Evolutionary conservation across 1,140 invertebrate species (phyloP), one percentile per base, ranked within the genome.

Genomic region (Camponotus pennsylvanicus): DNA sequence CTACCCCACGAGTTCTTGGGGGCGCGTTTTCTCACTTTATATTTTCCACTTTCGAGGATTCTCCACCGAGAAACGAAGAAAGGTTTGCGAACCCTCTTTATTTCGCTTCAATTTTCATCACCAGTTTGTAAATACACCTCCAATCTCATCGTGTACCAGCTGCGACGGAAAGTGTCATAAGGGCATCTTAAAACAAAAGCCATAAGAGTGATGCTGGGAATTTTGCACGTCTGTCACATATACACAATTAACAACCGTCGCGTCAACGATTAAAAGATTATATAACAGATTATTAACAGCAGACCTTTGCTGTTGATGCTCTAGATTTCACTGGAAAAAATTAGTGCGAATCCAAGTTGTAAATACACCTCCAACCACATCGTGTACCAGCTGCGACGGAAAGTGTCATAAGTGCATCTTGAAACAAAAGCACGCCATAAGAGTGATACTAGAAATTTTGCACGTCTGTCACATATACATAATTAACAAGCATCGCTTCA

Each of bases 91-190:
- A 83, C 57, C 40, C 79, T 83, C 79, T 83, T 52, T 83, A 83
- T 75, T 83, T 83, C 79, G 79, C 69, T 83, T 75, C 79, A 83
- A 83, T 83, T 75, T 55, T 73, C 69, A 40, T 75, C 55, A 45
- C 55, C 73, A 45, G 70, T 55, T 75, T 61, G 79, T 73, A 83
- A 64, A 73, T 73, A 83, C 67, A 82, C 27, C 37, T 73, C 1
- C 37, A 3, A 6, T 40, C 37, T 18, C n/a, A 7, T 37, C 4
- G 21, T 64, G 52, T 67, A 57, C 63, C 21, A 80, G 64, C 69
- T 32, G 55, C n/a, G 37, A 34, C 42, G 40, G 55, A 69, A 13
- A 55, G 13, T 55, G 45, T 69, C 7, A 40, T 40, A 77, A 27
- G 42, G 70, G 40, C 8, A 69, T 21, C 8, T 18, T 49, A 11